Conservation (phyloP, 64 coral and sea anemone species). For the Pocillopora verrucosa region DNA sequence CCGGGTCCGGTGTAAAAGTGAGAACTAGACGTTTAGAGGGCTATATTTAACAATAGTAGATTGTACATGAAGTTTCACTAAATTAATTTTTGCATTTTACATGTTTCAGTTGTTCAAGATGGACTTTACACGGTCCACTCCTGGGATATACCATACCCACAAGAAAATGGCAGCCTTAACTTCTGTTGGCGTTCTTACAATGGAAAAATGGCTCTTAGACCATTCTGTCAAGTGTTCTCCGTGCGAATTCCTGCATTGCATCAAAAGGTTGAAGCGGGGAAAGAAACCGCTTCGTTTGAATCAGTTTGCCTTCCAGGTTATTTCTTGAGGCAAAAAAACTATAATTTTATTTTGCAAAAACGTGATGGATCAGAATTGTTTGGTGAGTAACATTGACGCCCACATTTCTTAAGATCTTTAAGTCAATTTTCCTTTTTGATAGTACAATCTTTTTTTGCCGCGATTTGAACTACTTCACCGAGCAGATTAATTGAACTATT, state of each 20-base stretch:
- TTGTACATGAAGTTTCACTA: no score
- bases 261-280: background rate
- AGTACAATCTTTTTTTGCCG: no score
- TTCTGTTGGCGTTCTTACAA: background rate
- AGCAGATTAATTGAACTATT: no score
- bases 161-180: background rate
- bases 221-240: background rate
- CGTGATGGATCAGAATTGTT: background rate
- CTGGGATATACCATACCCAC: background rate
- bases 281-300: constrained; percentile 40
- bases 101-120: background rate
- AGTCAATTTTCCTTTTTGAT: no score
- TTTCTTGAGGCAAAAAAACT: constrained; percentile 62
- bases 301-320: constrained; percentile 51
- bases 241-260: background rate
- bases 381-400: constrained; percentile 18
- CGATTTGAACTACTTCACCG: no score
- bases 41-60: no score
- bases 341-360: constrained; percentile 30
- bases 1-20: no score
- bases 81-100: background rate
- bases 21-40: no score
- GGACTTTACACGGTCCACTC: background rate
- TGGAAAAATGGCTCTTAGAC: background rate
- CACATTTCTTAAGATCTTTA: background rate